phyloP scores from a whole-genome alignment of 2,797 vertebrate genomes.

The Halcyon chelicuti region DNA sequence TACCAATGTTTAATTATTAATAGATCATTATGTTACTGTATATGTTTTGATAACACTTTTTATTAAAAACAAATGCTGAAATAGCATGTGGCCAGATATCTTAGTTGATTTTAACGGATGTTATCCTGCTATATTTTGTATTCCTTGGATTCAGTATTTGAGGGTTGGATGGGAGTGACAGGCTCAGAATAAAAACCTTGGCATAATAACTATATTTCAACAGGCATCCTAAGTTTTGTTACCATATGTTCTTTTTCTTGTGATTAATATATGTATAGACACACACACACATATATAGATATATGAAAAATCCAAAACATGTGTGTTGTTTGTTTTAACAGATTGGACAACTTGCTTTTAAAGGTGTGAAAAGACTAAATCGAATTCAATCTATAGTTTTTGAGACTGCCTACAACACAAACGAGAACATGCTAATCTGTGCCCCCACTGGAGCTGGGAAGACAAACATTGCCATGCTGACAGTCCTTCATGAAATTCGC shows the following conservation, averaged over 20 bases:
- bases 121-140: background rate
- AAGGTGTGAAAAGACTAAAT: constrained; percentile 93
- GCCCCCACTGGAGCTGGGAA: constrained; percentile 98
- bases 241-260: background rate
- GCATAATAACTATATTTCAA: background rate
- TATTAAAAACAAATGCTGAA: background rate
- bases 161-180: background rate
- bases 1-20: background rate
- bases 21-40: fast-evolving
- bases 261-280: background rate
- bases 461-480: constrained; percentile 98
- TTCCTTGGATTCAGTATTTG: background rate
- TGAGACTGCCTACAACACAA: constrained; percentile 97
- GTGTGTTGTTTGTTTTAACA: constrained; percentile 56
- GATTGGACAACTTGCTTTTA: constrained; percentile 96
- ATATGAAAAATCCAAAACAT: background rate
- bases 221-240: background rate
- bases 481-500: constrained; percentile 93
- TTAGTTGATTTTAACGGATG: background rate
- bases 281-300: fast-evolving
- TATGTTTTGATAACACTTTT: background rate
- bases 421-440: constrained; percentile 96
- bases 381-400: constrained; percentile 97
- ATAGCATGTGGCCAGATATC: background rate
- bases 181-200: background rate